phyloP scores from a whole-genome alignment of 2,113 vertebrate genomes.

The Nymphicus hollandicus region DNA sequence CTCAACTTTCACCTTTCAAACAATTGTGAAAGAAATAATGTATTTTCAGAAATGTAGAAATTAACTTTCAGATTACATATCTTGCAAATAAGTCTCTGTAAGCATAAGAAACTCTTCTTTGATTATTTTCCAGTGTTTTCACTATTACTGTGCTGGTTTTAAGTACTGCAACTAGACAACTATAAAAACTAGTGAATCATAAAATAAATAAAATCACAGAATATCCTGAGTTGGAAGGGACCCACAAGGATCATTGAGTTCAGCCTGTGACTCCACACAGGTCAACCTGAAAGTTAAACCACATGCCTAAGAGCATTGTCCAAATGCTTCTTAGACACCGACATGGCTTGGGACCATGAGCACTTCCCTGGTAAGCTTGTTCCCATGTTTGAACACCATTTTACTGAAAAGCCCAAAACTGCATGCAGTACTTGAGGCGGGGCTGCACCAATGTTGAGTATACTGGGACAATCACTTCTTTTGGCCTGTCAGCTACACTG shows the following conservation, averaged over 20 bases:
- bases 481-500: not conserved
- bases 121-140: not conserved
- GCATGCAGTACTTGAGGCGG: not conserved
- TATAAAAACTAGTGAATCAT: not conserved
- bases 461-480: not conserved
- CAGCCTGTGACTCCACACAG: not conserved
- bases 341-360: not conserved
- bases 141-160: not conserved
- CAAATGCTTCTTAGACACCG: not conserved
- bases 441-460: not conserved
- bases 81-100: not conserved
- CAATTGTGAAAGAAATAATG: not conserved
- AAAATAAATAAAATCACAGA: not conserved
- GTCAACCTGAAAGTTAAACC: not conserved
- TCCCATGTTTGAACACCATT: not conserved
- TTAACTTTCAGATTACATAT: not conserved
- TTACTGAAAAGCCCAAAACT: not conserved
- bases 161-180: not conserved
- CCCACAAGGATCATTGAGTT: rapidly evolving
- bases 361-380: not conserved
- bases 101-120: not conserved
- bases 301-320: not conserved
- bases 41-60: not conserved
- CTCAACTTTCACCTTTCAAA: not conserved
- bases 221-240: not conserved